phyloP scores from a whole-genome alignment of 2,888 invertebrate species.

The Epistrophe eligans region DNA sequence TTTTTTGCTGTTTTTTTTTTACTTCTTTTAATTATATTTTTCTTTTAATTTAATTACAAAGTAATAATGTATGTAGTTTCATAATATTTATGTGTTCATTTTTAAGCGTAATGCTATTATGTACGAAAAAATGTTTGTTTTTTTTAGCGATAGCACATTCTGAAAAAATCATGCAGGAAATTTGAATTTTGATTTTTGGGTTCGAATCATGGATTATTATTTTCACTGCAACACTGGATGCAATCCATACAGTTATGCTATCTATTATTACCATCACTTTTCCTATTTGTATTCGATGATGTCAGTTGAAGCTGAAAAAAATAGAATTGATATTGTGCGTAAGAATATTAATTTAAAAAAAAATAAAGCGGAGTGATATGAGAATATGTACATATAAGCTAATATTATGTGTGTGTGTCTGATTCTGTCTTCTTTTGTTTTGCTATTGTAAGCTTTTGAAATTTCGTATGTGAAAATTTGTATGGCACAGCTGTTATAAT shows the following conservation, averaged over 20 bases:
- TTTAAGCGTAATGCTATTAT: slow-evolving; percentile 26
- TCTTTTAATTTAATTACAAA: background rate
- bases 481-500: background rate
- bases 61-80: background rate
- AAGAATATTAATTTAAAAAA: background rate
- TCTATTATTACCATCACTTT: slow-evolving; percentile 86
- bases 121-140: slow-evolving; percentile 24
- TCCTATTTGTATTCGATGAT: slow-evolving; percentile 82
- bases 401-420: background rate
- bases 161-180: slow-evolving; percentile 54
- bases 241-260: slow-evolving; percentile 90
- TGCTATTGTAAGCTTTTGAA: background rate
- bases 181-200: slow-evolving; percentile 49
- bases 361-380: background rate
- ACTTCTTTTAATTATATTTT: background rate
- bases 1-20: background rate
- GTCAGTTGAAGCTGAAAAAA: slow-evolving; percentile 81
- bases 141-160: slow-evolving; percentile 61
- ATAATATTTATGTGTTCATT: slow-evolving; percentile 5
- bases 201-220: slow-evolving; percentile 83
- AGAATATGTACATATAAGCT: background rate
- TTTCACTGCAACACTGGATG: slow-evolving; percentile 87
- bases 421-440: background rate
- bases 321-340: background rate
- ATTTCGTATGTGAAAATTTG: background rate